Conservation (phyloP, 2,888 invertebrate genomes). For the Gortyna flavago region DNA sequence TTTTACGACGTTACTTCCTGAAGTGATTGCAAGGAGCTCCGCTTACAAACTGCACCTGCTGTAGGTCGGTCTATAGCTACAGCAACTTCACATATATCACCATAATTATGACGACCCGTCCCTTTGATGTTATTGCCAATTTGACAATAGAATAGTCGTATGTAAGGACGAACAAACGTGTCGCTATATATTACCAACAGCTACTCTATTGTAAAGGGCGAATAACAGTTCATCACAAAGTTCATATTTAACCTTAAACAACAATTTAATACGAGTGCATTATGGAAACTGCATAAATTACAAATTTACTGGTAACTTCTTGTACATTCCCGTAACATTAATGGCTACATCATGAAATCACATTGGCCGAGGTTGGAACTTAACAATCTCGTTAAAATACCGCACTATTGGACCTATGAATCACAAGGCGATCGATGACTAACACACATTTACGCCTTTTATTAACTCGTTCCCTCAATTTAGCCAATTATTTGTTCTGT, state of each 20-base stretch:
- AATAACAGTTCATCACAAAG: not conserved
- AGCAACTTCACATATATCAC: not conserved
- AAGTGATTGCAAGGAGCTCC: not conserved
- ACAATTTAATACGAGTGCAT: not conserved
- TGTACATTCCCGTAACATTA: constrained; percentile 38
- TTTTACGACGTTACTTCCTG: not conserved
- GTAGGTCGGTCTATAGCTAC: not conserved
- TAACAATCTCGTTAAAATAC: constrained; percentile 58
- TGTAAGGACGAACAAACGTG: not conserved
- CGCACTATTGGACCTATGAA: constrained; percentile 61
- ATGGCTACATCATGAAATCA: constrained; percentile 44
- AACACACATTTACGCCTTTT: constrained; percentile 59
- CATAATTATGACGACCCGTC: not conserved
- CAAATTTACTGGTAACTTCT: constrained; percentile 47
- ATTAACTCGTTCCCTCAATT: constrained; percentile 60
- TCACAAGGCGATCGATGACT: constrained; percentile 68
- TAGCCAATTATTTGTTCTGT: constrained; percentile 52
- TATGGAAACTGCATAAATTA: constrained; percentile 36
- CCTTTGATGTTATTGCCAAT: constrained; percentile 22
- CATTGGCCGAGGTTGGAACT: constrained; percentile 43
- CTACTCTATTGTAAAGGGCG: not conserved
- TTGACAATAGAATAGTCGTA: not conserved
- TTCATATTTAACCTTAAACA: not conserved
- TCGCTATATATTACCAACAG: not conserved
- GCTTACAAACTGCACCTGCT: not conserved